Evolutionary conservation across 2,113 vertebrate genomes (phyloP), one percentile per base, ranked within the genome.

Genomic region (Ia io): DNA sequence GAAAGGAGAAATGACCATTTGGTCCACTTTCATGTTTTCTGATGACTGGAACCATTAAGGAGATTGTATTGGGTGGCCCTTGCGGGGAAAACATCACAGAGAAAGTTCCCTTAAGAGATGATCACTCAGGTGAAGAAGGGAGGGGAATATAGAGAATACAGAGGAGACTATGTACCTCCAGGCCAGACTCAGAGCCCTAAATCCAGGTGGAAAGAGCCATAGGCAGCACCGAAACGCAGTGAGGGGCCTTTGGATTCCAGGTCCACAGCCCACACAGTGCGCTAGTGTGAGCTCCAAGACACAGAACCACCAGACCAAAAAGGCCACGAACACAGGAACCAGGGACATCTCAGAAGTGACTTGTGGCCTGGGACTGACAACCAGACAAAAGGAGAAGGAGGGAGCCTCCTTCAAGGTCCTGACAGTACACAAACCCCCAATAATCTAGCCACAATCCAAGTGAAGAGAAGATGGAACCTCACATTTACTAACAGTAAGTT

Each of bases 221-320:
- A 8, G 12, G 44, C 44, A 84, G 49, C 16, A 56, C 67, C 13
- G 1, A 40, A 37, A 14, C 25, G 13, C 32, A 7, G 35, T 3
- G 51, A 7, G 44, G 2, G 42, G 37, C 65, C 40, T n/a, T 1
- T 2, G 28, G 86, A 3, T 22, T 16, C 25, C 5, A 5, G 67
- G n/a, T 25, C 56, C 5, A 4, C 30, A 35, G 47, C 5, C 73
- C 9, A 20, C 7, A 0, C 3, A 4, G n/a, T 16, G 70, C 1
- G 17, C 30, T n/a, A 13, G 9, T 11, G 30, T 30, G 11, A 5
- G 6, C 18, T 11, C 22, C 12, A 7, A 40, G 28, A 63, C 42
- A 61, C 11, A 10, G 65, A 86, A 59, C 40, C 49, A 76, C 40
- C 3, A 35, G 13, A 51, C 20, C 20, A 14, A 59, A 47, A 86